Conservation (phyloP, 2,888 invertebrate species). For the Cheilosia urbana region DNA sequence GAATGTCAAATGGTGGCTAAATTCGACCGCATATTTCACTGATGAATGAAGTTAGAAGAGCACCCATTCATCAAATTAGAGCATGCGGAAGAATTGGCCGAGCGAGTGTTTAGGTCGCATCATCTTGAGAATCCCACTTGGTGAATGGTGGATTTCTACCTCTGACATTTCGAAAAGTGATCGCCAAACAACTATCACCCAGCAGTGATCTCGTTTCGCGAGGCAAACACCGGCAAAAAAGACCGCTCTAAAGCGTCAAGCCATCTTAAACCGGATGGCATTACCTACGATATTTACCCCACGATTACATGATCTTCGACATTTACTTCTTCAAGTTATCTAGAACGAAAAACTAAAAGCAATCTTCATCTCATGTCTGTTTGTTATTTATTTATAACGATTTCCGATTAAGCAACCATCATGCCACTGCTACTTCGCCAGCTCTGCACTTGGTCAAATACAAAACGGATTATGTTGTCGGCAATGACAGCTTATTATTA, state of each 20-base stretch:
- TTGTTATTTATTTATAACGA: constrained; percentile 53
- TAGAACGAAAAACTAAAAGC: constrained; percentile 25
- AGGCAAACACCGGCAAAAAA: background rate
- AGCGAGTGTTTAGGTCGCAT: too few species aligned
- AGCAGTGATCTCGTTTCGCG: constrained; percentile 41
- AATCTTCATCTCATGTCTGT: constrained; percentile 42
- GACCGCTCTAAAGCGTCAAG: constrained; percentile 18
- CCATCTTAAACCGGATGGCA: constrained; percentile 55
- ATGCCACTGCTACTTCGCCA: constrained; percentile 13
- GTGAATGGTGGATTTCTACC: constrained; percentile 2
- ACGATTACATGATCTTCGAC: constrained; percentile 52
- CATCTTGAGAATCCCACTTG: background rate
- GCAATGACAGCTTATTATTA: constrained; percentile 60
- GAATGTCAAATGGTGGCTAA: background rate
- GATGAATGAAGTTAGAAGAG: too few species aligned
- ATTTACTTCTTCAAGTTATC: constrained; percentile 42
- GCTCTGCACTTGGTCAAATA: constrained; percentile 5
- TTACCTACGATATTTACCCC: constrained; percentile 58
- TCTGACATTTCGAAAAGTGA: constrained; percentile 43
- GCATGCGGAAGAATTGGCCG: background rate
- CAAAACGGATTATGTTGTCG: constrained; percentile 55
- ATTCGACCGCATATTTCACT: too few species aligned
- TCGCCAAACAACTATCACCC: constrained; percentile 25
- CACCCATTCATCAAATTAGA: background rate
- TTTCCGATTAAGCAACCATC: constrained; percentile 66